Base-by-base conservation (phyloP, 2,888 invertebrate genomes). In the Leptodirus hochenwartii region DNA sequence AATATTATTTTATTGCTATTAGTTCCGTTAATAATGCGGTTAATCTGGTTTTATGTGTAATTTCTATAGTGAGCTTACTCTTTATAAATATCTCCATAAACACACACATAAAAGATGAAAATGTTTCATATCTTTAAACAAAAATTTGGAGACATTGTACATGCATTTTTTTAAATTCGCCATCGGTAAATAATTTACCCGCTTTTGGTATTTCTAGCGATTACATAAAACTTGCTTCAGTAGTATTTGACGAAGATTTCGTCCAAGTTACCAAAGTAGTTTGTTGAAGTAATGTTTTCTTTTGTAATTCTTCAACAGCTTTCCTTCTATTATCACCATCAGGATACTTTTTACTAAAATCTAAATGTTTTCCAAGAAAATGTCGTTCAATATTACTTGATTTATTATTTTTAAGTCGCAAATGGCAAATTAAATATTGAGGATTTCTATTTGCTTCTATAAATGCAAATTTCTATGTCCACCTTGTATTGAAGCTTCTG, bases 401-500 rank as follows among this genome's bases (percentile, higher is more conserved):
- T 26, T 26, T 26, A 26, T 26, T 26, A 26, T 26, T 26, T 26
- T 26, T 11, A 26, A 26, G 15, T 26, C 26, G 11, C 11, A 26
- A 26, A 14, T 26, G 11, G 14, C 20, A 26, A 26, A 26, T 26
- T 26, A 26, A 26, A 26, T 15, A 26, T 10, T 4, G 26, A 26
- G 11, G 26, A 14, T 15, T 26, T 26, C 26, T 15, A 26, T 26
- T 26, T 26, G 15, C 26, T 26, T 26, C 26, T 26, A 26, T 26
- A 13, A 26, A 13, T 26, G 20, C 20, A n/a, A 20, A 20, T 20
- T 20, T 20, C 20, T 20, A 6, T 20, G 8, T 20, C 20, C 20
- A 20, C n/a, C 6, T 6, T 20, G 6, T 20, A 20, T 20, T 20
- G n/a, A 20, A 20, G 20, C 20, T 20, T n/a, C 20, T 20, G 20